These are phyloP conservation scores for Gnathonemus echidnorhynchus DNA, from an alignment of 2,113 vertebrate genomes.

Conservation along the genomic window DNA sequence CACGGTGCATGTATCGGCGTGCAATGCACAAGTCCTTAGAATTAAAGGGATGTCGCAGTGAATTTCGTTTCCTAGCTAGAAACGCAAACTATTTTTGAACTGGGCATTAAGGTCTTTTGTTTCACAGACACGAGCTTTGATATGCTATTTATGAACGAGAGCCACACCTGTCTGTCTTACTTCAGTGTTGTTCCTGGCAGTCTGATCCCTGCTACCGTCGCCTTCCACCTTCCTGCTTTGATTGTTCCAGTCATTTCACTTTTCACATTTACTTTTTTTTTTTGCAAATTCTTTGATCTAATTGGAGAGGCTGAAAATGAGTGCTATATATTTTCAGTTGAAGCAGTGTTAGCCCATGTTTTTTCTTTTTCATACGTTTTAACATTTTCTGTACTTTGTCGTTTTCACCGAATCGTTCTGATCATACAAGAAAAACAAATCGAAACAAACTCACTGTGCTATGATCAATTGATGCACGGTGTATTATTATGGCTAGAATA, in stretches of 20 bases:
- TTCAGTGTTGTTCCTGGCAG: not conserved
- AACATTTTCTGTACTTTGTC: not conserved
- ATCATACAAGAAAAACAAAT: not conserved
- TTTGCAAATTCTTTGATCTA: not conserved
- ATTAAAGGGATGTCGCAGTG: not conserved
- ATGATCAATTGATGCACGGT: not conserved
- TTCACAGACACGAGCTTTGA: conserved; percentile 7
- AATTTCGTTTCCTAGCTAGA: not conserved
- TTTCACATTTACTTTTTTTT: not conserved
- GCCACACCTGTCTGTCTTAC: not conserved
- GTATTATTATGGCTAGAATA: not conserved
- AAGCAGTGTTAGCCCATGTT: not conserved
- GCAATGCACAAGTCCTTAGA: conserved; percentile 1
- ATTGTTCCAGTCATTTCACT: not conserved
- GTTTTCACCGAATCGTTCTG: not conserved
- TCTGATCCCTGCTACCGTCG: not conserved
- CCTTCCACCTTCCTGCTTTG: not conserved
- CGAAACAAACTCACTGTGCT: conserved; percentile 6
- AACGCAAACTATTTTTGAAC: not conserved
- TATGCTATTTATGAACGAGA: not conserved
- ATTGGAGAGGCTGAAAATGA: not conserved
- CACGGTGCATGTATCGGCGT: not conserved
- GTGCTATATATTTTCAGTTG: not conserved
- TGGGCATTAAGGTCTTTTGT: conserved; percentile 5
- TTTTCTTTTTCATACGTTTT: not conserved